Conservation (phyloP, 2,888 invertebrate species). For the Heliconius ismenius region DNA sequence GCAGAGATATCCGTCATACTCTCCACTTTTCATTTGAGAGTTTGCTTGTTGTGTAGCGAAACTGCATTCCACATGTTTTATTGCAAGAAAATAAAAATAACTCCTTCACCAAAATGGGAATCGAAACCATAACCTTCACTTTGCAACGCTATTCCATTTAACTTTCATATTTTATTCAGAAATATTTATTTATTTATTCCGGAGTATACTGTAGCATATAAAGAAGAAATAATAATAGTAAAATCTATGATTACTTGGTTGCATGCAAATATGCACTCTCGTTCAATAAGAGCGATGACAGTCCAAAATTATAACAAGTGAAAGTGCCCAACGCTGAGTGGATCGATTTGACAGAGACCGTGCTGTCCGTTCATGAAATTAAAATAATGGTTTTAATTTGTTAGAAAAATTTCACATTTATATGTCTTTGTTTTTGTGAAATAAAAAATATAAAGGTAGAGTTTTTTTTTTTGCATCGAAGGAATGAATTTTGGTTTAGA, state of each 20-base stretch:
- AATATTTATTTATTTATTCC: neutral
- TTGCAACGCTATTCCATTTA: too few species aligned
- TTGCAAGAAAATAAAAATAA: neutral
- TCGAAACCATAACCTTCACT: too few species aligned
- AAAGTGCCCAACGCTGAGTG: constrained; percentile 20
- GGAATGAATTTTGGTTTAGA: too few species aligned
- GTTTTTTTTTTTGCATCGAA: too few species aligned
- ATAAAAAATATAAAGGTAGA: too few species aligned
- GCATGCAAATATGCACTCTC: constrained; percentile 22
- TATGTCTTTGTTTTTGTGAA: too few species aligned
- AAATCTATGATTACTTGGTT: constrained; percentile 20
- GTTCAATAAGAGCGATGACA: constrained; percentile 22
- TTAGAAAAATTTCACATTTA: neutral
- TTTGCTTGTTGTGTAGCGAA: neutral
- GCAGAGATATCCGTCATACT: neutral
- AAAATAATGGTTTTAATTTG: neutral
- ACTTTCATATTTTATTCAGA: neutral
- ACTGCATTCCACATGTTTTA: neutral
- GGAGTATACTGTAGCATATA: neutral
- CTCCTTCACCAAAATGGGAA: too few species aligned
- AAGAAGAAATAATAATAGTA: neutral
- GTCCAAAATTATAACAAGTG: constrained; percentile 25
- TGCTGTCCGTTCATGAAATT: neutral
- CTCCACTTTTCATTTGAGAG: neutral
- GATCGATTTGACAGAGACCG: constrained; percentile 18